Evolutionary conservation across 2,113 vertebrate genomes (phyloP).

Genomic region (Gobio gobio): DNA sequence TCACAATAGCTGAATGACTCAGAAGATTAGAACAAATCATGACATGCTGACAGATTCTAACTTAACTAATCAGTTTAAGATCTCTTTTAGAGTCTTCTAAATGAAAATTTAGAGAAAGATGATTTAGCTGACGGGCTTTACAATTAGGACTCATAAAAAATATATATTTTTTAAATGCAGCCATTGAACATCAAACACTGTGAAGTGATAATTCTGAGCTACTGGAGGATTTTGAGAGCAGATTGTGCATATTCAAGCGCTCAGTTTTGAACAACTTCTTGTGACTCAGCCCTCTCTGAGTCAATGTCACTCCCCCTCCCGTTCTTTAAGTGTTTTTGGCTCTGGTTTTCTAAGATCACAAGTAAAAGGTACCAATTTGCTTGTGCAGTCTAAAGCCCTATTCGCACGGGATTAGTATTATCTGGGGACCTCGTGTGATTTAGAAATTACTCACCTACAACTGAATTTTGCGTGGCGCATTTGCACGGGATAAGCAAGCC

Average conservation of each 20-base stretch:
- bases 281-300: constrained; percentile 1
- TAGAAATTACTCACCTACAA: too few species aligned
- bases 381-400: not conserved
- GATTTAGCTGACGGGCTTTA: constrained; percentile 13
- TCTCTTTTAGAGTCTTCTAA: constrained; percentile 29
- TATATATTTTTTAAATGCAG: too few species aligned
- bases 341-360: not conserved
- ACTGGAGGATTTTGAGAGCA: constrained; percentile 6
- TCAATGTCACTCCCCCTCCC: constrained; percentile 5
- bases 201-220: not conserved
- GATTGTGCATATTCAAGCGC: constrained; percentile 5
- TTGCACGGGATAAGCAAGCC: too few species aligned
- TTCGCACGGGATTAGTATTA: too few species aligned
- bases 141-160: constrained; percentile 1
- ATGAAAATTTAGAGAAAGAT: not conserved
- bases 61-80: constrained; percentile 44
- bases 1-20: constrained; percentile 25
- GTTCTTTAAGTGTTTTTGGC: constrained; percentile 11
- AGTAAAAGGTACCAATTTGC: not conserved
- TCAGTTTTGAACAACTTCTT: not conserved
- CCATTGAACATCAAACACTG: constrained; percentile 8
- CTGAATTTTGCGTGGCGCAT: too few species aligned
- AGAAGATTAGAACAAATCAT: constrained; percentile 18
- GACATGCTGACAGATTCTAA: not conserved
- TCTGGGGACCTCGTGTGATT: too few species aligned